A percentile compares a stretch with the other conserved stretches of the same genome.
phyloP scores from a whole-genome alignment of 2,797 vertebrate genomes.

The Amazonetta brasiliensis region DNA sequence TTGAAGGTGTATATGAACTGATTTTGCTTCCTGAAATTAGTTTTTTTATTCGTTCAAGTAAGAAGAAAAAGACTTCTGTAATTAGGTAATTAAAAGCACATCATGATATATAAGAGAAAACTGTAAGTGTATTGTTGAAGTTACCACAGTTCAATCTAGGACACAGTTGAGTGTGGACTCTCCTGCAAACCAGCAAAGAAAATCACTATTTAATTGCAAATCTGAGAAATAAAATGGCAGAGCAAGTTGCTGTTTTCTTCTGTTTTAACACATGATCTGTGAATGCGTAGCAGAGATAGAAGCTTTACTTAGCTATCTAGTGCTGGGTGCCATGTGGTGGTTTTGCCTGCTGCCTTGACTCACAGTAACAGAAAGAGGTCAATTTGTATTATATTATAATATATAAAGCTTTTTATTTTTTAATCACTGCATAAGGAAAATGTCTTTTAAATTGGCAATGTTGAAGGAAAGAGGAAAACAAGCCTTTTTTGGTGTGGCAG shows the following conservation, averaged over 20 bases:
- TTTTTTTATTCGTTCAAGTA: not conserved
- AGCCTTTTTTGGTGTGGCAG: not conserved
- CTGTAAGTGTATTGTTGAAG: not conserved
- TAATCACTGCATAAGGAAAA: not conserved
- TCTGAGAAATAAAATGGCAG: not conserved
- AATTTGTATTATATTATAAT: not conserved
- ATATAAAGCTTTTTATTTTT: not conserved
- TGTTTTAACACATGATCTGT: not conserved
- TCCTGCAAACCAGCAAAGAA: not conserved
- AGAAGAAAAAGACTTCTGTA: not conserved
- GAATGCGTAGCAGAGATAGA: rapidly evolving
- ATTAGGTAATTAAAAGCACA: not conserved
- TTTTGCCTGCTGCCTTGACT: not conserved
- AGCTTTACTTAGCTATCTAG: not conserved
- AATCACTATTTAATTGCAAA: not conserved
- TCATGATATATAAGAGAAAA: not conserved
- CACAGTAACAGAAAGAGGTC: not conserved
- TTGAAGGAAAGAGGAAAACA: not conserved
- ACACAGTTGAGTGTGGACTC: not conserved
- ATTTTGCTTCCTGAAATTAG: conserved; percentile 7
- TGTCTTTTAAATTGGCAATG: not conserved
- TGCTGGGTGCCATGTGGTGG: too few relatives aligned
- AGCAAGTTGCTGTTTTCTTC: not conserved
- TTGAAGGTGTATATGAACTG: not conserved
- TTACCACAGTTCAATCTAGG: not conserved